Base-by-base conservation (phyloP, 2,113 vertebrate genomes). In the Mus spicilegus region DNA sequence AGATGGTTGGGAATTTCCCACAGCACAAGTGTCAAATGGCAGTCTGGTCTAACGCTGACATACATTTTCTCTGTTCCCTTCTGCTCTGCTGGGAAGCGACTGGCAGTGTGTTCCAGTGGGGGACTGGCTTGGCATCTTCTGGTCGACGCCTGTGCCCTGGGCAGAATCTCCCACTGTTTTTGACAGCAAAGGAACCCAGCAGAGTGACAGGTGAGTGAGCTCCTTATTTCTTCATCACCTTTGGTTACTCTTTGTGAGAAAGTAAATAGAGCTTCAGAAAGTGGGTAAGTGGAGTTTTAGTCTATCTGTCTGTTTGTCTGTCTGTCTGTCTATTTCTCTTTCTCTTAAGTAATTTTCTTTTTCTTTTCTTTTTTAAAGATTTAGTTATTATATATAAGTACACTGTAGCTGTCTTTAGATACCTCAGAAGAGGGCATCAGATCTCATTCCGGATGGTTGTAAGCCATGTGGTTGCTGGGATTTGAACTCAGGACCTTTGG, bases 31-130 rank as follows among this genome's bases (percentile, higher is more conserved):
- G 49, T 93, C 61, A 69, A 69, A 70, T n/a, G 33, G 0, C 30
- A 80, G n/a, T 70, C 22, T 54, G 12, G 16, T 61, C 58, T 91
- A 80, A 87, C 16, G 36, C 73, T 70, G 2, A 65, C 86, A n/a
- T 87, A 1, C 93, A 17, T 97, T 49, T 95, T 88, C 81, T 5
- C 78, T 80, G 88, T 96, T 36, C 42, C 95, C 54, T 92, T 93
- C 26, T 96, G 36, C 63, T 95, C 58, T 16, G 5, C 22, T 91
- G 95, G 82, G 80, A 97, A 99, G 99, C 97, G 61, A 98, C 97
- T 0, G 99, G 99, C 46, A 91, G 92, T 28, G 99, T 99, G 28
- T 99, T 99, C 98, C 99, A 99, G 96, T 99, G 99, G 99, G 99
- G 99, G 70, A 98, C 97, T n/a, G 99, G 99, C 51, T 98, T 99